Evolutionary conservation across 1,140 invertebrate genomes (phyloP).

Genomic region (Drosophila punjabiensis): DNA sequence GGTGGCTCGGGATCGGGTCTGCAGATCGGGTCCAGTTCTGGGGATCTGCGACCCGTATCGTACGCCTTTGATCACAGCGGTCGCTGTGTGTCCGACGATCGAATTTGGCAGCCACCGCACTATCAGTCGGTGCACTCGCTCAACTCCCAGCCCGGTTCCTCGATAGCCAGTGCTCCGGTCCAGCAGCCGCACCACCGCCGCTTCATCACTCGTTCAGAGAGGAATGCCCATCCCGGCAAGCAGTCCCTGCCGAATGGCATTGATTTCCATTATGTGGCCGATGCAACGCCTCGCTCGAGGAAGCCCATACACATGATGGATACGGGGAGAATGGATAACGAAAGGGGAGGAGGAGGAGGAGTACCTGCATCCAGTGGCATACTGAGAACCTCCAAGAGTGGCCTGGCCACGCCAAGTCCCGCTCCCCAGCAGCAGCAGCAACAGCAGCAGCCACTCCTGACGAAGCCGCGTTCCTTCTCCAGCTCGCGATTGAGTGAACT

Average conservation of each 20-base stretch:
- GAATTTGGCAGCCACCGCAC: constrained; percentile 86
- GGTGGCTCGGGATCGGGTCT: constrained; percentile 9
- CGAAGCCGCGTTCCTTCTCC: constrained; percentile 77
- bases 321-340: constrained; percentile 6
- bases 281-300: constrained; percentile 88
- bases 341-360: background rate
- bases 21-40: constrained; percentile 58
- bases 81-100: constrained; percentile 83
- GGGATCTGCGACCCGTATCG: constrained; percentile 85
- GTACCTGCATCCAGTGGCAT: constrained; percentile 57
- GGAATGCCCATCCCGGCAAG: constrained; percentile 72
- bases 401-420: constrained; percentile 85
- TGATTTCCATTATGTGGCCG: constrained; percentile 89
- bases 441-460: constrained; percentile 10
- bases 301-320: constrained; percentile 88
- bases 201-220: constrained; percentile 71
- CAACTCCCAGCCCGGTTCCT: constrained; percentile 64
- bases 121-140: constrained; percentile 81
- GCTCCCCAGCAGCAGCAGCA: constrained; percentile 24
- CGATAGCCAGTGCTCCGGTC: constrained; percentile 59
- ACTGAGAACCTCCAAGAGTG: constrained; percentile 80
- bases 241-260: constrained; percentile 78
- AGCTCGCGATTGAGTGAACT: constrained; percentile 68
- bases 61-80: constrained; percentile 86
- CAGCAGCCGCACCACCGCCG: constrained; percentile 58